Percentiles rank a stretch among this genome's conserved stretches.
Evolutionary conservation across 2,888 invertebrate species (phyloP).

Genomic region (Clitarchus hookeri): DNA sequence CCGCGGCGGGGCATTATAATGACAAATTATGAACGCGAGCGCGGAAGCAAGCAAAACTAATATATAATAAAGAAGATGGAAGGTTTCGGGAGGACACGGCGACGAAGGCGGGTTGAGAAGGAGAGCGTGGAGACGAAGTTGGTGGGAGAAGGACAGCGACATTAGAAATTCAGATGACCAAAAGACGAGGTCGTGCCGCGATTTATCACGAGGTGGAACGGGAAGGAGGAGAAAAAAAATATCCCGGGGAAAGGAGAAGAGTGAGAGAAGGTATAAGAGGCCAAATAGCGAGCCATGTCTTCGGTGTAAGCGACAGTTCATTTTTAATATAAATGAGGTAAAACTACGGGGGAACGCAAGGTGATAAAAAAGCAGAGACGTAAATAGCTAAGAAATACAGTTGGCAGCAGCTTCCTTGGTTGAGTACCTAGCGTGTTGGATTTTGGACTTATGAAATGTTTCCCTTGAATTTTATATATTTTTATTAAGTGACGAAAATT

Average conservation of each 20-base stretch:
- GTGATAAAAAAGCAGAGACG: not conserved
- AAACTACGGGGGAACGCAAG: constrained; percentile 20
- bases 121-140: not conserved
- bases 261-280: constrained; percentile 20
- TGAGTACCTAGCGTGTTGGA: too few relatives aligned
- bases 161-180: constrained; percentile 57
- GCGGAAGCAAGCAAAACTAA: constrained; percentile 30
- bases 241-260: constrained; percentile 27
- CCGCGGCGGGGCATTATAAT: constrained; percentile 30
- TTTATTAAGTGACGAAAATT: too few relatives aligned
- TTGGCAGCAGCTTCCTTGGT: not conserved
- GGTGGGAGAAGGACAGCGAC: constrained; percentile 36
- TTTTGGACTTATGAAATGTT: too few relatives aligned
- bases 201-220: constrained; percentile 37
- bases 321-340: constrained; percentile 41
- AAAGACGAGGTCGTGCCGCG: constrained; percentile 47
- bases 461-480: too few relatives aligned
- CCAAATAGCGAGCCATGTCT: constrained; percentile 38
- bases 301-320: constrained; percentile 42
- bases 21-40: constrained; percentile 34
- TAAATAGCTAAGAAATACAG: not conserved
- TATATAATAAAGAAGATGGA: constrained; percentile 36
- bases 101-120: not conserved
- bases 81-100: constrained; percentile 16
- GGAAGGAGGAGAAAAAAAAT: constrained; percentile 25